phyloP scores from a whole-genome alignment of 2,113 vertebrate genomes.

The human region DNA sequence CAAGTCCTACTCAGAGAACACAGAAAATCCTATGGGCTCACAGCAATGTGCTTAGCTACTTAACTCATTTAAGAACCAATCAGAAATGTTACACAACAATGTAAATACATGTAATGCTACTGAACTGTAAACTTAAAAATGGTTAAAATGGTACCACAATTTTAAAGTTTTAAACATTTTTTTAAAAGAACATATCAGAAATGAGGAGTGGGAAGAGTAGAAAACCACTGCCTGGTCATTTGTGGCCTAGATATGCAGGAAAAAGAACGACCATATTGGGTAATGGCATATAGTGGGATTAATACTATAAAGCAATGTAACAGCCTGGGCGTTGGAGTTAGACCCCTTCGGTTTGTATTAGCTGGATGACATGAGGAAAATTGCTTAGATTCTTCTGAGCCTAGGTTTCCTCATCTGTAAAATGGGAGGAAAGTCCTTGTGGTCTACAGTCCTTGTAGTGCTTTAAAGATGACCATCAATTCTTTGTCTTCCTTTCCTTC shows the following conservation, averaged over 20 bases:
- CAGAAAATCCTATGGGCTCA: neutral
- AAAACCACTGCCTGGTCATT: neutral
- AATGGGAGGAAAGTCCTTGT: neutral
- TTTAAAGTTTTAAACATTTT: neutral
- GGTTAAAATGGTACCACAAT: neutral
- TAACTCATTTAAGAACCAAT: conserved; percentile 17
- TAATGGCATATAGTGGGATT: neutral
- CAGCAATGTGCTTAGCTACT: neutral
- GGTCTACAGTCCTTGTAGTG: neutral
- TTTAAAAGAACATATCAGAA: conserved; percentile 15
- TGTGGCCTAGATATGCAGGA: neutral
- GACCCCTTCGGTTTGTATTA: neutral
- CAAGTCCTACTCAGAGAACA: neutral
- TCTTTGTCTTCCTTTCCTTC: neutral
- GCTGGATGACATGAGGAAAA: neutral
- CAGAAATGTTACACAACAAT: neutral
- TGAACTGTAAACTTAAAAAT: neutral
- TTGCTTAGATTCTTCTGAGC: neutral
- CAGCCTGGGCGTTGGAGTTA: neutral
- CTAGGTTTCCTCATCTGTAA: conserved; percentile 42
- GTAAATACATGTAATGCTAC: neutral
- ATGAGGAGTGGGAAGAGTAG: neutral
- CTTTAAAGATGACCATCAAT: conserved; percentile 30
- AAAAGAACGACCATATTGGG: neutral
- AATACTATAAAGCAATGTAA: neutral